phyloP scores from a whole-genome alignment of 2,113 vertebrate species.

The Mus pahari region DNA sequence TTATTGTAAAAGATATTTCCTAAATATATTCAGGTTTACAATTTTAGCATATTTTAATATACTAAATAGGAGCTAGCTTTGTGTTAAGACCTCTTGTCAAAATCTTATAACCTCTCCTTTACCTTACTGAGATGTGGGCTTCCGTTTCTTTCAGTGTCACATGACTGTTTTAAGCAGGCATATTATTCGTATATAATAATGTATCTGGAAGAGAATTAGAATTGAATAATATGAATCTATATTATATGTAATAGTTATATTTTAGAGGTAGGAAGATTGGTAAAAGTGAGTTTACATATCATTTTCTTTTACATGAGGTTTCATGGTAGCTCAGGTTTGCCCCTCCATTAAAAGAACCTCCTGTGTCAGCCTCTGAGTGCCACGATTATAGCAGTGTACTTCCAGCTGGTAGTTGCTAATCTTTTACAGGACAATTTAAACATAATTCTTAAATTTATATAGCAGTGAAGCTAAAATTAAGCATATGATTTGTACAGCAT shows the following conservation, averaged over 20 bases:
- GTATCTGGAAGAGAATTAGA: constrained; percentile 28
- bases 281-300: neutral
- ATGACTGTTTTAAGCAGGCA: neutral
- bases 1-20: neutral
- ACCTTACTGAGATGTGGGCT: neutral
- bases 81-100: neutral
- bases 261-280: constrained; percentile 19
- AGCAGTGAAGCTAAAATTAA: neutral
- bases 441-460: neutral
- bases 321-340: neutral
- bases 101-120: neutral
- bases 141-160: neutral
- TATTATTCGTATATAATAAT: neutral
- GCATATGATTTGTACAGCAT: neutral
- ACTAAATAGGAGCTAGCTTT: neutral
- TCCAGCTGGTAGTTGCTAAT: neutral
- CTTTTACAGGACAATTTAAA: neutral
- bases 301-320: neutral
- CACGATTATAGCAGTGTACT: neutral
- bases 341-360: neutral
- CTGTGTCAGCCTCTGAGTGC: neutral
- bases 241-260: neutral
- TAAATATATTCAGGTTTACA: neutral
- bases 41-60: neutral
- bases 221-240: neutral